phyloP scores from a whole-genome alignment of 2,797 vertebrate species.

The Lithobates sylvaticus region DNA sequence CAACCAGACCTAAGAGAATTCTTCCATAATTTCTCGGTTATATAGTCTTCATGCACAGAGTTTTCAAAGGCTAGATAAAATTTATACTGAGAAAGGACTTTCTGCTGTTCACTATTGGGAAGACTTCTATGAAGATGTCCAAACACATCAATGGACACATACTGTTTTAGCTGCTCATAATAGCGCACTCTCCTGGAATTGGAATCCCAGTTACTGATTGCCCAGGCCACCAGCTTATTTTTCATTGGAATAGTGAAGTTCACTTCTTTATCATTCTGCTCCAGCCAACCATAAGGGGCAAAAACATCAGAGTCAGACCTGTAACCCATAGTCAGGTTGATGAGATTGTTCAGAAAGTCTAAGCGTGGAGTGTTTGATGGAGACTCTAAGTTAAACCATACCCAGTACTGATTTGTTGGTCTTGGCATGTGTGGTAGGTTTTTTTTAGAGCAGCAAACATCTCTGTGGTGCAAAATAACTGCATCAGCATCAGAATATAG shows the following conservation, averaged over 20 bases:
- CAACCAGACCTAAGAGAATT: conserved; percentile 75
- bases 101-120: neutral
- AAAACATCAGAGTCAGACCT: conserved; percentile 68
- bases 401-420: conserved; percentile 64
- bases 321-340: conserved; percentile 73
- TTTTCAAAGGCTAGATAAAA: conserved; percentile 86
- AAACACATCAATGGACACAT: conserved; percentile 58
- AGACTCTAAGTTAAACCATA: conserved; percentile 71
- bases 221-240: conserved; percentile 70
- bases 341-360: conserved; percentile 60
- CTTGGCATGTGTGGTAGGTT: conserved; percentile 54
- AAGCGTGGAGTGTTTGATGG: conserved; percentile 55
- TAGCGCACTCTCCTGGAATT: conserved; percentile 17
- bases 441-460: fast-evolving
- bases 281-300: conserved; percentile 67
- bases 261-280: neutral
- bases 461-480: conserved; percentile 66
- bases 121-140: conserved; percentile 40
- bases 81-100: conserved; percentile 77
- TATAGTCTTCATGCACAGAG: conserved; percentile 74
- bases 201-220: conserved; percentile 66
- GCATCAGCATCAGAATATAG: conserved; percentile 43
- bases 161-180: conserved; percentile 57
- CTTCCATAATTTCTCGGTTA: conserved; percentile 84
- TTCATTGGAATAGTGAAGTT: conserved; percentile 59